phyloP scores from a whole-genome alignment of 2,888 invertebrate species.

The Mimachlamys varia region DNA sequence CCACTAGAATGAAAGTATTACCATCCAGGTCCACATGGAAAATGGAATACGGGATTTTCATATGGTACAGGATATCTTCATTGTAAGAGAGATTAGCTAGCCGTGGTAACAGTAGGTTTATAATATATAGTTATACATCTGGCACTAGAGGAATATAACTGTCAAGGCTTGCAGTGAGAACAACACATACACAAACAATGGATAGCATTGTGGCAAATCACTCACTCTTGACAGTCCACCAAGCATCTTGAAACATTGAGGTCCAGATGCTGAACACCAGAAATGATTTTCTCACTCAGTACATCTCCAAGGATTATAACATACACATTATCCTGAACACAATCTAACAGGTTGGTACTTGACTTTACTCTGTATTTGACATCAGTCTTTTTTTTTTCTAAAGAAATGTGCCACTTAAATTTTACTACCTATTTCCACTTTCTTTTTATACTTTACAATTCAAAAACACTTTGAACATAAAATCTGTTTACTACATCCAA shows the following conservation, averaged over 20 bases:
- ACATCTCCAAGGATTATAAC: neutral
- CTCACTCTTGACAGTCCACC: constrained; percentile 23
- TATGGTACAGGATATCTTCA: neutral
- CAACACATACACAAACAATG: constrained; percentile 4
- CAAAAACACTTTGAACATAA: too few relatives aligned
- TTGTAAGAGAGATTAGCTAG: neutral
- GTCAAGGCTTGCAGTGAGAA: neutral
- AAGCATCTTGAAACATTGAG: neutral
- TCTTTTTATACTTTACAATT: too few relatives aligned
- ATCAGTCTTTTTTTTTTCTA: too few relatives aligned
- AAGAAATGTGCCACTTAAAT: too few relatives aligned
- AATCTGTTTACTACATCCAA: too few relatives aligned
- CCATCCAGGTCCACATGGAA: neutral
- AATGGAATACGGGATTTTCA: neutral
- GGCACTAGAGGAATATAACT: neutral
- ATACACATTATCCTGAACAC: neutral
- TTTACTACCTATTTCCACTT: too few relatives aligned
- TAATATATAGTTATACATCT: neutral
- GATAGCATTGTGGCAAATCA: neutral
- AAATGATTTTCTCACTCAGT: neutral
- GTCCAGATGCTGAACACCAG: neutral
- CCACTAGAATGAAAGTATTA: neutral
- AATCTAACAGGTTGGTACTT: neutral
- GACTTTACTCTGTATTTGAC: neutral
- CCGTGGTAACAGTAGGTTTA: neutral